Evolutionary conservation across 2,113 vertebrate species (phyloP).

Genomic region (Oryzias woworae): DNA sequence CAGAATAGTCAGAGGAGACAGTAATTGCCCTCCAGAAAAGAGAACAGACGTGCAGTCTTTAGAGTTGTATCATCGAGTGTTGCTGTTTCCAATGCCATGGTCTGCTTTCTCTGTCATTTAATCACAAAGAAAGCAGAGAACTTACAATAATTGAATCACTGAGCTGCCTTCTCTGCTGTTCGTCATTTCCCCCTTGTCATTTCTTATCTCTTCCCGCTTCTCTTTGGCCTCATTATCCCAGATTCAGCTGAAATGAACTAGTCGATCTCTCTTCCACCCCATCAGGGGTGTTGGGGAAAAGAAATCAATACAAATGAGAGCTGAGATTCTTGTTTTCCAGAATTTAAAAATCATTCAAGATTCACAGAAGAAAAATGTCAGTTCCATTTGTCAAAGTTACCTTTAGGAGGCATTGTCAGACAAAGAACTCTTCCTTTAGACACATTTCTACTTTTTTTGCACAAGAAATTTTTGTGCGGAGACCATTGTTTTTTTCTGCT

Average conservation of each 20-base stretch:
- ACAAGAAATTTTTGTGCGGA: too few species aligned
- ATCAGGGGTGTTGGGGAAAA: background rate
- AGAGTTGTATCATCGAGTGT: slow-evolving; percentile 14
- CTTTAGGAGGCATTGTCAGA: too few species aligned
- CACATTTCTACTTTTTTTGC: too few species aligned
- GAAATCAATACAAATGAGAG: background rate
- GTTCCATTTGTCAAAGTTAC: background rate
- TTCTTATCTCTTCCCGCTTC: slow-evolving; percentile 48
- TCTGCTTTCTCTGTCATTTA: slow-evolving; percentile 41
- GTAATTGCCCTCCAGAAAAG: slow-evolving; percentile 2
- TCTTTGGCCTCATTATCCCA: slow-evolving; percentile 51
- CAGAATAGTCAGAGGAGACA: slow-evolving; percentile 7
- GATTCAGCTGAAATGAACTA: slow-evolving; percentile 49
- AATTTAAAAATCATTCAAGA: background rate
- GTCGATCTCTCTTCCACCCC: slow-evolving; percentile 28
- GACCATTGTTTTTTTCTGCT: too few species aligned
- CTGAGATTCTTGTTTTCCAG: background rate
- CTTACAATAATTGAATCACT: slow-evolving; percentile 49
- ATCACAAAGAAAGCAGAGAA: slow-evolving; percentile 28
- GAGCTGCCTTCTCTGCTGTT: slow-evolving; percentile 44
- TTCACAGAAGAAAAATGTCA: background rate
- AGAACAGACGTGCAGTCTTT: slow-evolving; percentile 1
- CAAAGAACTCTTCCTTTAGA: too few species aligned
- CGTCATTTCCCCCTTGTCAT: slow-evolving; percentile 58
- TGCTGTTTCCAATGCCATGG: background rate